Conservation (phyloP, 2,113 vertebrate species). For the Sinosuthora webbiana region DNA sequence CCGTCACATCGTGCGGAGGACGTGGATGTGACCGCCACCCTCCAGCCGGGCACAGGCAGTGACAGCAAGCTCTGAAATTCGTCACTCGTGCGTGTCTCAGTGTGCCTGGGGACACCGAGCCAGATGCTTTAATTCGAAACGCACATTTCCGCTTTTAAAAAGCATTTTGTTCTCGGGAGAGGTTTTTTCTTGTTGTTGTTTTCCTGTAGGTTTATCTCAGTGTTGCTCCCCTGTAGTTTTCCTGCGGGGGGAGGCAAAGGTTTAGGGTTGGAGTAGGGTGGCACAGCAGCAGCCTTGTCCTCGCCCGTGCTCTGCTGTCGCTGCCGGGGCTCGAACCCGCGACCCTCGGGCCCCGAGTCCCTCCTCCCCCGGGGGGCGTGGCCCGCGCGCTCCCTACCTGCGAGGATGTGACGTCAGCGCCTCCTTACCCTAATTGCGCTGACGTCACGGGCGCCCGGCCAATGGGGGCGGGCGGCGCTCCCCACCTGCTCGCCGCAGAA, state of each 20-base stretch:
- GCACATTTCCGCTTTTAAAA: background rate
- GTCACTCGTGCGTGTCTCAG: accelerated
- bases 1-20: accelerated
- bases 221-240: background rate
- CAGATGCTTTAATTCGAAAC: background rate
- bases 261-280: background rate
- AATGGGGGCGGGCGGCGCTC: slow-evolving; percentile 76
- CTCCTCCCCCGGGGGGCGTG: background rate
- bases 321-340: background rate
- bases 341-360: accelerated
- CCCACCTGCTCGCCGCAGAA: slow-evolving; percentile 90
- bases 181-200: too few species aligned
- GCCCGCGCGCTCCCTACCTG: slow-evolving; percentile 50
- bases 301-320: accelerated
- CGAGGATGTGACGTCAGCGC: slow-evolving; percentile 73
- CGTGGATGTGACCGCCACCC: accelerated
- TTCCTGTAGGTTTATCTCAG: too few species aligned
- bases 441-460: slow-evolving; percentile 75
- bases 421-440: slow-evolving; percentile 81
- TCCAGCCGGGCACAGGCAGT: accelerated
- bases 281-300: accelerated
- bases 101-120: accelerated
- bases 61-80: accelerated
- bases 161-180: accelerated
- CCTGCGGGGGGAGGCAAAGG: background rate